These are phyloP conservation scores for Gymnothorax reevesii DNA, from an alignment of 2,797 vertebrate genomes.

Conservation along the genomic window DNA sequence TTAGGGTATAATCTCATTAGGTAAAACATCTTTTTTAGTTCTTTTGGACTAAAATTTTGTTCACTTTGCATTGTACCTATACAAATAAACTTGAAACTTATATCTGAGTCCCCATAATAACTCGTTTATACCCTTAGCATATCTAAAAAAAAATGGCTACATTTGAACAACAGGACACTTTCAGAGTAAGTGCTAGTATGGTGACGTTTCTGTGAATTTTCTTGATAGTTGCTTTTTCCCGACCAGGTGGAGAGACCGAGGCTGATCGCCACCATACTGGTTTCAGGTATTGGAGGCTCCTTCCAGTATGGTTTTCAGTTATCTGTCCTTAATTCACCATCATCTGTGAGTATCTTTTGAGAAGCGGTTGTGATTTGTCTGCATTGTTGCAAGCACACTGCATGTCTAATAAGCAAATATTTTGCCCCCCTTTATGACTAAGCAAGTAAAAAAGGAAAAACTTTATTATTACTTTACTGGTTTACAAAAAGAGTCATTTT, in stretches of 20 bases:
- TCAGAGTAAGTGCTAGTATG: neutral
- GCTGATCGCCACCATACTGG: constrained; percentile 66
- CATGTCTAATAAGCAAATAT: no score
- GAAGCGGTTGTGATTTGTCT: neutral
- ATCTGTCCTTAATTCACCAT: constrained; percentile 78
- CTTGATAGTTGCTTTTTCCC: neutral
- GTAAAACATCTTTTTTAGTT: no score
- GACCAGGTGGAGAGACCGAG: constrained; percentile 67
- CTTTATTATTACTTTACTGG: no score
- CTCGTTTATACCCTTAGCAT: no score
- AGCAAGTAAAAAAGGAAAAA: no score
- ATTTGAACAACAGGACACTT: neutral
- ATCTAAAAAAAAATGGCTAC: neutral
- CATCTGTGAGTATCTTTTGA: constrained; percentile 64
- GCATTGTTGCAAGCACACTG: neutral
- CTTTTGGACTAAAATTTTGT: no score
- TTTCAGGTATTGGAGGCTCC: constrained; percentile 76
- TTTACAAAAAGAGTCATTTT: no score
- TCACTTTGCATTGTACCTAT: no score
- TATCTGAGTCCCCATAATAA: no score
- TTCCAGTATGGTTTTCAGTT: constrained; percentile 77
- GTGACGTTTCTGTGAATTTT: neutral
- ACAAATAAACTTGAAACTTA: no score
- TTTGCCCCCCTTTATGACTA: no score
- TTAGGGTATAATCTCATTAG: no score